phyloP scores from a whole-genome alignment of 2,888 invertebrate species.

The Aphodius sticticus region DNA sequence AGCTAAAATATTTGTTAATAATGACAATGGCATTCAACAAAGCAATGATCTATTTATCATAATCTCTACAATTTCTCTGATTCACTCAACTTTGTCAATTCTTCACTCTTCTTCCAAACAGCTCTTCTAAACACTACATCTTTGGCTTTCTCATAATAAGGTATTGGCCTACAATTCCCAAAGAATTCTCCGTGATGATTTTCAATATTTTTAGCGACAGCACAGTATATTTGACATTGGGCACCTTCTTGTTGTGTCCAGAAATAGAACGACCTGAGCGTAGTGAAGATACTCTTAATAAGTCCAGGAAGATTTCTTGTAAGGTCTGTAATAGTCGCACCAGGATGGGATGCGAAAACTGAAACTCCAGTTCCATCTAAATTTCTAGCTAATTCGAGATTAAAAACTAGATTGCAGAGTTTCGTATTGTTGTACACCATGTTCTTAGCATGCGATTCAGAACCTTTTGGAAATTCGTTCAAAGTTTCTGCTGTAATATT shows the following conservation, averaged over 20 bases:
- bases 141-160: conserved; percentile 65
- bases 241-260: conserved; percentile 81
- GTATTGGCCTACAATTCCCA: conserved; percentile 75
- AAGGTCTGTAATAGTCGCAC: conserved; percentile 41
- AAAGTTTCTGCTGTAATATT: conserved; percentile 15
- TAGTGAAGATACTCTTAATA: background rate
- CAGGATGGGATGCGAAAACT: conserved; percentile 49
- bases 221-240: conserved; percentile 80
- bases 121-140: conserved; percentile 75
- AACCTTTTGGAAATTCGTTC: conserved; percentile 21
- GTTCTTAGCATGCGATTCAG: background rate
- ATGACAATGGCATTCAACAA: background rate
- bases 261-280: conserved; percentile 49
- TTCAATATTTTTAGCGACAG: conserved; percentile 77
- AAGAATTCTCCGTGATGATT: conserved; percentile 80
- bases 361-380: conserved; percentile 45
- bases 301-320: conserved; percentile 13
- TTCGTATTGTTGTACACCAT: conserved; percentile 42
- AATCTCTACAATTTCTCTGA: conserved; percentile 23
- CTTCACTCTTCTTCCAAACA: conserved; percentile 84
- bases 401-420: conserved; percentile 49
- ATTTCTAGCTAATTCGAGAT: conserved; percentile 44
- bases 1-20: no score
- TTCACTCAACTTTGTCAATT: conserved; percentile 56
- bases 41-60: background rate